Percentiles rank a stretch among this genome's conserved stretches.
These are phyloP conservation scores for Acleris laterana DNA, from an alignment of 2,888 invertebrate species.

Conservation along the genomic window DNA sequence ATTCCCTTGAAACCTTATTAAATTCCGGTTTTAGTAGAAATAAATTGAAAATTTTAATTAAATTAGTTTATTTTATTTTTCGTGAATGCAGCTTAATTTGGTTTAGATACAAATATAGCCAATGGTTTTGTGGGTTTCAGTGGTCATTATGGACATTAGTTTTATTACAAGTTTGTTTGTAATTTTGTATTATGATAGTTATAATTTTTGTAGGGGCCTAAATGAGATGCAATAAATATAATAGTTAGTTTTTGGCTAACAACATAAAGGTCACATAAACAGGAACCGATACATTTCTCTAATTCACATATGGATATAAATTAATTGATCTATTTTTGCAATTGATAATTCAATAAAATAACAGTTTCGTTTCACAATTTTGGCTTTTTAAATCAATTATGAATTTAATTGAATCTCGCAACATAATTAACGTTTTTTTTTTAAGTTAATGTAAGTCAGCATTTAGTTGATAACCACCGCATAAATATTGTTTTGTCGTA, in stretches of 20 bases:
- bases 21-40: too few relatives aligned
- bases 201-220: conserved; percentile 35
- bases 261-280: conserved; percentile 34
- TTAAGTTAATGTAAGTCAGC: conserved; percentile 41
- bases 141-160: neutral
- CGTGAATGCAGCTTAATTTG: neutral
- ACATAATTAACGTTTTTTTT: conserved; percentile 32
- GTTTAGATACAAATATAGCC: neutral
- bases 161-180: conserved; percentile 22
- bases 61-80: too few relatives aligned
- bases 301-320: conserved; percentile 4
- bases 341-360: neutral
- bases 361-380: neutral
- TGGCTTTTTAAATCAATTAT: conserved; percentile 23
- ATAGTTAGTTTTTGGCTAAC: conserved; percentile 41
- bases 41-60: too few relatives aligned
- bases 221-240: conserved; percentile 38
- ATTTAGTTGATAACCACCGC: conserved; percentile 47
- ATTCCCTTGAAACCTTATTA: too few relatives aligned
- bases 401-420: conserved; percentile 42
- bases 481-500: conserved; percentile 42
- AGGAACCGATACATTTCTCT: conserved; percentile 7
- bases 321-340: neutral
- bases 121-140: neutral
- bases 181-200: conserved; percentile 26